Base-by-base conservation (phyloP, 2,113 vertebrate species). In the Rissa tridactyla region DNA sequence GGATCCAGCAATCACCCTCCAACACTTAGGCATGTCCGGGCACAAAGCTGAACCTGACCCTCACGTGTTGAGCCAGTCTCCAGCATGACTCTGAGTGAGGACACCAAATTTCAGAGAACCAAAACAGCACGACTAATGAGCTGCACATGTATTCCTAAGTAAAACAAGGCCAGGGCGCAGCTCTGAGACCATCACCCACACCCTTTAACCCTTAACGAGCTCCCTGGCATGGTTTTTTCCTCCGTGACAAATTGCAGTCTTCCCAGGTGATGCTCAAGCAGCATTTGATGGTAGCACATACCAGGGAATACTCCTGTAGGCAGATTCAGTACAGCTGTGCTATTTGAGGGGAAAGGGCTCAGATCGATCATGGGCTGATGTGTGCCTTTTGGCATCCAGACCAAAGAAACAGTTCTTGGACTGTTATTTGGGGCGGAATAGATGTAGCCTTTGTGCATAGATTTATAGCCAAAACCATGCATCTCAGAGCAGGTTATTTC, bases 241-340 rank as follows among this genome's bases (percentile, higher is more conserved):
- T 14, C 27, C 0, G 0, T 34, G 34, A 32, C 21, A 72, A 64
- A 65, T n/a, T 42, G 29, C 17, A 11, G 10, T 71, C 29, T 46
- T 86, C 42, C 42, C 26, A 30, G 29, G 34, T 1, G 0, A 46
- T 83, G n/a, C n/a, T 46, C 1, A 2, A 78, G 72, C 14, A 54
- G 25, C 42, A 22, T 73, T 78, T 40, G 71, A 22, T 73, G 68
- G 49, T 13, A 34, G 66, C 30, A 29, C 1, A 4, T 29, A 13
- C 3, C 15, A 20, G 44, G 61, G 73, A 52, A 32, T 55, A 25
- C 6, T 79, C 40, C 23, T 68, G 22, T 44, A 22, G 65, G 34
- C 40, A 72, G 36, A 9, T 73, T 91, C 42, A 36, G 36, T 61
- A 52, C 30, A 61, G 18, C 32, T 29, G 40, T 0, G 2, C 21